phyloP scores from a whole-genome alignment of 2,797 vertebrate genomes.

The Etheostoma nigrum region DNA sequence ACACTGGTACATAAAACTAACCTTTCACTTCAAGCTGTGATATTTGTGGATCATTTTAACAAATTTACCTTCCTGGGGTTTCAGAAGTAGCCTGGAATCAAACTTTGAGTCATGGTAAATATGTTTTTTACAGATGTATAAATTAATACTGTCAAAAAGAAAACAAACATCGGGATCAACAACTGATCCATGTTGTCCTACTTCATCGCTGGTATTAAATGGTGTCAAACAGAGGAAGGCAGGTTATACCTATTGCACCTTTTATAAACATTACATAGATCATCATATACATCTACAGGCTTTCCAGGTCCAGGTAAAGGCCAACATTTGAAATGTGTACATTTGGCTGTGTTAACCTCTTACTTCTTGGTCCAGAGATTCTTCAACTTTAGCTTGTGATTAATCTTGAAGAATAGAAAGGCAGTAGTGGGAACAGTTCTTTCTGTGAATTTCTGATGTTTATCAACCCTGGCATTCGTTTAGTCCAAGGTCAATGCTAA shows the following conservation, averaged over 20 bases:
- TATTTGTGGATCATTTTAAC: slow-evolving; percentile 11
- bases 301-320: slow-evolving; percentile 43
- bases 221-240: slow-evolving; percentile 53
- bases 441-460: slow-evolving; percentile 26
- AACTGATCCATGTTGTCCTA: slow-evolving; percentile 27
- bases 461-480: slow-evolving; percentile 30
- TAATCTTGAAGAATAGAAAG: slow-evolving; percentile 35
- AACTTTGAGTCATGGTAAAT: slow-evolving; percentile 10
- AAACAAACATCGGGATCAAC: slow-evolving; percentile 22
- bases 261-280: slow-evolving; percentile 67
- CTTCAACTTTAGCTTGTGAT: slow-evolving; percentile 32
- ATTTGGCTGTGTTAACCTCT: slow-evolving; percentile 40
- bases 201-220: slow-evolving; percentile 27
- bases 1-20: slow-evolving; percentile 29
- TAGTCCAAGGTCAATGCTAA: slow-evolving; percentile 44
- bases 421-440: slow-evolving; percentile 25
- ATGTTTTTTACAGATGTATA: slow-evolving; percentile 17
- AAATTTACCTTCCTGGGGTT: slow-evolving; percentile 2
- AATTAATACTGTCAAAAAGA: slow-evolving; percentile 54
- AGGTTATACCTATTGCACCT: slow-evolving; percentile 55
- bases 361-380: slow-evolving; percentile 56
- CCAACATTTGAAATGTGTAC: slow-evolving; percentile 32
- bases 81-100: slow-evolving; percentile 18
- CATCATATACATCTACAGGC: slow-evolving; percentile 78
- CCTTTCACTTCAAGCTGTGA: slow-evolving; percentile 34